phyloP scores from a whole-genome alignment of 2,113 vertebrate species.

The Thamnaconus septentrionalis region DNA sequence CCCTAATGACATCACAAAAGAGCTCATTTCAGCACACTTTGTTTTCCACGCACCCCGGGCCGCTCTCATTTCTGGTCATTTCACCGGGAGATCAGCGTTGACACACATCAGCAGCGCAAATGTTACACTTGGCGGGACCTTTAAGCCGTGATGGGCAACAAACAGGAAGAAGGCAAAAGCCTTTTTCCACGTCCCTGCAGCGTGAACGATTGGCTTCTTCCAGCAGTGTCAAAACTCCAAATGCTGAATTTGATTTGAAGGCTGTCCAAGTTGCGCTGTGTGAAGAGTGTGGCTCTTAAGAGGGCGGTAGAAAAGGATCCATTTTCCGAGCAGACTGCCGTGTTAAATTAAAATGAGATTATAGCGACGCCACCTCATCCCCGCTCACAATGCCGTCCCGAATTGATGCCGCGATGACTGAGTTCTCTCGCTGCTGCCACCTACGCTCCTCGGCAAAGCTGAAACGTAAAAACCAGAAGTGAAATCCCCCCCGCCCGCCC shows the following conservation, averaged over 20 bases:
- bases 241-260: background rate
- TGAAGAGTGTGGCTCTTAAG: background rate
- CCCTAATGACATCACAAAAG: no score
- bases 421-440: slow-evolving; percentile 26
- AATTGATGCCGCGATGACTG: slow-evolving; percentile 22
- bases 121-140: no score
- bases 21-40: no score
- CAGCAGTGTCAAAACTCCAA: background rate
- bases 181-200: background rate
- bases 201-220: background rate
- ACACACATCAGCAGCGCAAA: no score
- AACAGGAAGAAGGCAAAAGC: no score
- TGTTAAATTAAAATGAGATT: slow-evolving; percentile 15
- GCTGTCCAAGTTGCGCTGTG: background rate
- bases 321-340: background rate
- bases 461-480: slow-evolving; percentile 48
- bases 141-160: no score
- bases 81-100: no score
- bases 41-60: no score
- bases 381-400: background rate
- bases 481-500: slow-evolving; percentile 32
- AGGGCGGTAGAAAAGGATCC: background rate
- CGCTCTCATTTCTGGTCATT: no score
- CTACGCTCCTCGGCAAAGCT: slow-evolving; percentile 31
- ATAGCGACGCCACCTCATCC: background rate